A percentile compares a stretch with the other conserved stretches of the same genome.
phyloP scores from a whole-genome alignment of 2,888 invertebrate genomes.

The Lithosia quadra region DNA sequence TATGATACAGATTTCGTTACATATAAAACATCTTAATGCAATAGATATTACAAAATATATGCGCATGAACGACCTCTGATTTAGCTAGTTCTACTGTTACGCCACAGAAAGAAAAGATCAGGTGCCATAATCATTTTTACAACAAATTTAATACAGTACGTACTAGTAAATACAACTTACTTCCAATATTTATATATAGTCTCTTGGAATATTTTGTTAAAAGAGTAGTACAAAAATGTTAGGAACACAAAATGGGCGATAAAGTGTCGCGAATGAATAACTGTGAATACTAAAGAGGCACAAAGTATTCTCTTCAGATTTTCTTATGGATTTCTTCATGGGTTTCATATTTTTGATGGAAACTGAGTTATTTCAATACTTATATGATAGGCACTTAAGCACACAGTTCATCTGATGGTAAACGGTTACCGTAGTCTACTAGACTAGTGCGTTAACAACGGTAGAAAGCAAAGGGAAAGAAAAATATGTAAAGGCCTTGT shows the following conservation, averaged over 20 bases:
- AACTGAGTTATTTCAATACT: not conserved
- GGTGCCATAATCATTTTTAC: not conserved
- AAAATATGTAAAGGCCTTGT: too few species aligned
- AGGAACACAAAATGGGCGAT: not conserved
- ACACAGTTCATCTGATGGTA: too few species aligned
- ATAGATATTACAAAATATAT: not conserved
- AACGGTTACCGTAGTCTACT: too few species aligned
- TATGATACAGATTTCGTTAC: not conserved
- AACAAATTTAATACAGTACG: too few species aligned
- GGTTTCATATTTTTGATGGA: too few species aligned
- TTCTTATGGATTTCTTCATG: not conserved
- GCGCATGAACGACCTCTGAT: too few species aligned
- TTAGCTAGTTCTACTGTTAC: not conserved
- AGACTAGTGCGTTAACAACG: too few species aligned
- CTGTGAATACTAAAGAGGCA: not conserved
- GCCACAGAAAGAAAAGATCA: not conserved
- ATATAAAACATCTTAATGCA: too few species aligned
- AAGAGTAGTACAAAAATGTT: not conserved
- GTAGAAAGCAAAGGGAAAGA: too few species aligned
- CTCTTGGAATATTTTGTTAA: not conserved
- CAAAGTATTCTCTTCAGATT: not conserved
- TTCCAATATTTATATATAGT: not conserved
- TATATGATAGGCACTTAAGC: not conserved
- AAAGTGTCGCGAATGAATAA: not conserved
- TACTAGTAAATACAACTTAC: not conserved